Conservation (phyloP, 2,888 invertebrate genomes). For the Morinoia aosen region DNA sequence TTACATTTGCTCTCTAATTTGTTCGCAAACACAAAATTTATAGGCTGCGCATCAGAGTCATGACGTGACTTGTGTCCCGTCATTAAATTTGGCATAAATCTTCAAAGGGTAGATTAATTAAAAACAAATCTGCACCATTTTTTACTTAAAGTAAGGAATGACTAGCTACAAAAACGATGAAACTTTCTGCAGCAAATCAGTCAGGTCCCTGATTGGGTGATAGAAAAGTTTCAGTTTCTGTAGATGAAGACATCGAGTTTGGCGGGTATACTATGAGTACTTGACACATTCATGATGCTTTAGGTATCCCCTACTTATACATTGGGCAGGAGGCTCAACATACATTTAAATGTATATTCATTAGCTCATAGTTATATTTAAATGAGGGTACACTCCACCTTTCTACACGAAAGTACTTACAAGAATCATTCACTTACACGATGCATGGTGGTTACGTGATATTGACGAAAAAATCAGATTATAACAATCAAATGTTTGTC, state of each 20-base stretch:
- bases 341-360: neutral
- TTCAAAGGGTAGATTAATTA: no score
- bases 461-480: neutral
- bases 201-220: slow-evolving; percentile 37
- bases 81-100: no score
- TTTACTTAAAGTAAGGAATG: slow-evolving; percentile 30
- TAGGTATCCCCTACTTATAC: neutral
- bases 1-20: no score
- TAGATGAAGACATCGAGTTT: neutral
- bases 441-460: neutral
- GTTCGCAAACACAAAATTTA: no score
- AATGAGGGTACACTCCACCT: no score
- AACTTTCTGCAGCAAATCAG: slow-evolving; percentile 25
- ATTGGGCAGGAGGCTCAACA: neutral
- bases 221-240: neutral
- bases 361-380: neutral
- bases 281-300: neutral
- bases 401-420: neutral
- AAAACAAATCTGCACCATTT: neutral
- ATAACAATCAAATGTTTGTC: no score
- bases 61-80: no score
- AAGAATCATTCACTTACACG: neutral
- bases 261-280: neutral
- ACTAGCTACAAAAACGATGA: neutral
- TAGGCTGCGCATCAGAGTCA: no score